Base-by-base conservation (phyloP, 2,113 vertebrate genomes). In the Oreochromis niloticus region DNA sequence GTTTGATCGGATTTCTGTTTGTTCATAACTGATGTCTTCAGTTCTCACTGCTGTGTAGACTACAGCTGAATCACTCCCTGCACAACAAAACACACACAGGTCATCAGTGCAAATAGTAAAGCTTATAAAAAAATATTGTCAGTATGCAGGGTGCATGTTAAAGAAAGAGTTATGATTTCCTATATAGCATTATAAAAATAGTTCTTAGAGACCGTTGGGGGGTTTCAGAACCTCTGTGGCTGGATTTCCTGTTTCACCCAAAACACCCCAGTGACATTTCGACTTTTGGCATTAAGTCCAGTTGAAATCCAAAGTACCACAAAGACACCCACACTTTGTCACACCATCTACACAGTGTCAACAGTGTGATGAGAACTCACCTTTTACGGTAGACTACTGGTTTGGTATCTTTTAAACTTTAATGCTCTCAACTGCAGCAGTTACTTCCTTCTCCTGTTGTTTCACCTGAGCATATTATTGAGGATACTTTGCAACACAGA, bases 361-460 rank as follows among this genome's bases (percentile, higher is more conserved):
- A 22, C 1, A 22, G 36, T 9, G 36, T 43, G 7, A 41, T 71
- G 36, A 71, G 11, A 14, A 6, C 0, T 43, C 36, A 22, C 36
- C 1, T 2, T 43, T 71, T 41, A 7, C 2, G 0, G 0, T 32
- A 0, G 0, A 19, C 9, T 63, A 0, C 59, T 63, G 32, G 59
- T 63, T 1, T 63, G 32, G 59, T 0, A 11, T 63, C 1, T 63
- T 63, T 36, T 19, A 63, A 63, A 63, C 59, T 34, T 34, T 19
- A 63, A n/a, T 36, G 16, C 16, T 63, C 0, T 63, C 59, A 63
- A 19, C 0, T 39, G 34, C 61, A 66, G 61, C 10, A 2, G 61
- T n/a, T 39, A 0, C 9, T 36, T 63, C 59, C 30, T 34, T 6
- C 59, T 63, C 59, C 19, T 1, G 59, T 19, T 63, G 30, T 19